Evolutionary conservation across 2,113 vertebrate species (phyloP).

Genomic region (Lagopus muta): DNA sequence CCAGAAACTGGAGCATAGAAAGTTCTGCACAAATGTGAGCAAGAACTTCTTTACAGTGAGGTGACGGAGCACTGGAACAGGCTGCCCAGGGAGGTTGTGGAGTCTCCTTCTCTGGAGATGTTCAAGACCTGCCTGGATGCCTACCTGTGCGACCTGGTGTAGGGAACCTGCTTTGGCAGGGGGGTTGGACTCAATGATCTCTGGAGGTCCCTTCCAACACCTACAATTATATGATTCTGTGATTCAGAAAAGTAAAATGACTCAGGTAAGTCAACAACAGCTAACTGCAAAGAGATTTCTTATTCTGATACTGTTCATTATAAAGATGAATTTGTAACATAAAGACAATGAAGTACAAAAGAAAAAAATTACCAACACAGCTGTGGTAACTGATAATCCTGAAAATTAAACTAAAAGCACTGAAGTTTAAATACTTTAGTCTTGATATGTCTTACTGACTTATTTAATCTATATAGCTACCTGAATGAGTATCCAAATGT

Average conservation of each 20-base stretch:
- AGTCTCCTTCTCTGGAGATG: too few species aligned
- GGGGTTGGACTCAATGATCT: too few species aligned
- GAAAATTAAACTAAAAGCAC: not conserved
- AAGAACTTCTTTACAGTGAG: too few species aligned
- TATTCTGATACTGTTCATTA: not conserved
- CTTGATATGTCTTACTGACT: not conserved
- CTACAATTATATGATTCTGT: too few species aligned
- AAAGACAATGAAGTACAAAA: not conserved
- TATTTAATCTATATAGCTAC: not conserved
- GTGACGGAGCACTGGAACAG: too few species aligned
- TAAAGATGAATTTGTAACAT: not conserved
- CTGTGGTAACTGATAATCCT: not conserved
- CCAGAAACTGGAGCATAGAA: too few species aligned
- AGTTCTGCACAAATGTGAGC: too few species aligned
- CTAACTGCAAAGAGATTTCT: not conserved
- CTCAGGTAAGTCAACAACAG: not conserved
- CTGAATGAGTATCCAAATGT: accelerated
- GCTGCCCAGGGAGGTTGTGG: too few species aligned
- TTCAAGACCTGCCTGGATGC: too few species aligned
- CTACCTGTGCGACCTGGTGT: too few species aligned
- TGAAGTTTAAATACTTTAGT: not conserved
- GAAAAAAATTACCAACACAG: not conserved
- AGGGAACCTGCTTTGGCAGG: too few species aligned
- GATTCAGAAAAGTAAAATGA: not conserved
- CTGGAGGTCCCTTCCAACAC: too few species aligned